These are phyloP conservation scores for Himantopus leucocephalus DNA, from an alignment of 2,113 vertebrate species.

Conservation along the genomic window DNA sequence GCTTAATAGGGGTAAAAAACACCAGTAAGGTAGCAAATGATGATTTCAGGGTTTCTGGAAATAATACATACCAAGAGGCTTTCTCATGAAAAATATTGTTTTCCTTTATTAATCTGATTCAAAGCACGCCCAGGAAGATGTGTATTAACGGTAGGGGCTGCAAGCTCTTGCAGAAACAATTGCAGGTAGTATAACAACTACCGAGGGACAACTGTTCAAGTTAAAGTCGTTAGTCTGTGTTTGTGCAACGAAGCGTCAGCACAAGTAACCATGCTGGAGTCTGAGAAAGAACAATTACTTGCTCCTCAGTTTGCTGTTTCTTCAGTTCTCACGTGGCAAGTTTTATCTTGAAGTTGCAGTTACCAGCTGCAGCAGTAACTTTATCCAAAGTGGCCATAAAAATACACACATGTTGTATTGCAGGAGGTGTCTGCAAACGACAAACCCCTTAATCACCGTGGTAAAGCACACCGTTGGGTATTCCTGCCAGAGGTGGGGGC, in stretches of 20 bases:
- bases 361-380: neutral
- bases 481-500: neutral
- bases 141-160: neutral
- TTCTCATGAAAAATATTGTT: neutral
- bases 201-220: neutral
- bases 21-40: neutral
- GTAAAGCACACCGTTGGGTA: neutral
- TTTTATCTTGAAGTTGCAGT: slow-evolving; percentile 4
- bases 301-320: neutral
- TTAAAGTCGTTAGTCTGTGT: neutral
- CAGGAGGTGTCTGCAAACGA: neutral
- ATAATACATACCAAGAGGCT: neutral
- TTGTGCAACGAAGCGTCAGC: neutral
- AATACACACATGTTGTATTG: neutral
- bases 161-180: neutral
- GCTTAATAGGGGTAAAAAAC: neutral
- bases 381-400: neutral
- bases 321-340: accelerated
- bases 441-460: neutral
- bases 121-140: neutral
- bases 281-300: neutral
- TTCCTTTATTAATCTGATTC: neutral
- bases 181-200: neutral
- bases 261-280: accelerated
- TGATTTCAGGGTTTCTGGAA: neutral